Percentiles rank a stretch among this genome's conserved stretches.
These are phyloP conservation scores for Nothoprocta perdicaria DNA, from an alignment of 2,113 vertebrate genomes.

Conservation along the genomic window DNA sequence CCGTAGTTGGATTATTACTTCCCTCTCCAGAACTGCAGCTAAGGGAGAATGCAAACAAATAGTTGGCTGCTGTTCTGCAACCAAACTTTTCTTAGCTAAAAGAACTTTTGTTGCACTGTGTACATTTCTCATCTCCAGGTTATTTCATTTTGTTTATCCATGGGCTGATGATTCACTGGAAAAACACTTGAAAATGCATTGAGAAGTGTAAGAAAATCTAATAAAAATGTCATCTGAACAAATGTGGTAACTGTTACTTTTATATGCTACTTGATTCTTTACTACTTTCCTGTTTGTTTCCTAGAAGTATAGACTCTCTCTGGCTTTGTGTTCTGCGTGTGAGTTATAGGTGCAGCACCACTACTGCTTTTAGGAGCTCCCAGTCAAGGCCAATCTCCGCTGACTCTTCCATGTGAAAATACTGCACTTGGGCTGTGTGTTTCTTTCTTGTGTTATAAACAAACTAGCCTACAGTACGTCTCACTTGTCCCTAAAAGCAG, in stretches of 20 bases:
- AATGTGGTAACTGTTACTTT: background rate
- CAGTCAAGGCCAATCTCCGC: background rate
- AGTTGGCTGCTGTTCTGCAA: background rate
- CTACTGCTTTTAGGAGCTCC: background rate
- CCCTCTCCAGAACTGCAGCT: background rate
- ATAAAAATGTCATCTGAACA: slow-evolving; percentile 12
- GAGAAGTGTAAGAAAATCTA: background rate
- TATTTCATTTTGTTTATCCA: background rate
- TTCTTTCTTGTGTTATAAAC: background rate
- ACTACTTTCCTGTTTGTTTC: background rate
- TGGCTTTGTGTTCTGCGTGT: background rate
- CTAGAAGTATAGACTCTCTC: background rate
- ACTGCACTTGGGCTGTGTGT: background rate
- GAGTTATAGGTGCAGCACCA: background rate
- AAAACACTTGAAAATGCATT: background rate
- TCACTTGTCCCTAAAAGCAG: background rate
- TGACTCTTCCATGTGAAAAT: background rate
- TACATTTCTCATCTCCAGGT: background rate
- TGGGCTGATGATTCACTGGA: background rate
- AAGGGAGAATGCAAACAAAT: background rate
- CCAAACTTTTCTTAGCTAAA: background rate
- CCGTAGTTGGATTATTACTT: background rate
- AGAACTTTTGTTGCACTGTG: background rate
- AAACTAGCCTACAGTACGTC: background rate
- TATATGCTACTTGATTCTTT: background rate